These are phyloP conservation scores for Ictalurus punctatus DNA, from an alignment of 2,113 vertebrate species.

Conservation along the genomic window DNA sequence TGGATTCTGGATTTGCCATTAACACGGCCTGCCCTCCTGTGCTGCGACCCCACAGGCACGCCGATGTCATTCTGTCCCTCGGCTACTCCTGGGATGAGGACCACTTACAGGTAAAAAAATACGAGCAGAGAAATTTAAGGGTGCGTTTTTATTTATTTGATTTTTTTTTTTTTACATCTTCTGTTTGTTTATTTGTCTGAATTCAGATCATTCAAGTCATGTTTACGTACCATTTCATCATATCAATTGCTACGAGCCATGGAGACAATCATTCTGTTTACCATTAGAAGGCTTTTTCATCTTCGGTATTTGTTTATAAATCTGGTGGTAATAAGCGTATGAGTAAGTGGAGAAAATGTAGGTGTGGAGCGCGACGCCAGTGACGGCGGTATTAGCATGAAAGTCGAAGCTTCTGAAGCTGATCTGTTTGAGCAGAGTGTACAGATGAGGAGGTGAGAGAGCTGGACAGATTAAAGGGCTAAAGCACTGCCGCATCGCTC, in stretches of 20 bases:
- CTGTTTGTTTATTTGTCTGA: not conserved
- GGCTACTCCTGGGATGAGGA: constrained; percentile 71
- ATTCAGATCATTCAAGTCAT: not conserved
- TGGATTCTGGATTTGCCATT: constrained; percentile 83
- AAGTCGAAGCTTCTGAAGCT: too few relatives aligned
- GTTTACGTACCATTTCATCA: not conserved
- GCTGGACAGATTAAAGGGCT: too few relatives aligned
- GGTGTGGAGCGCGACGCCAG: too few relatives aligned
- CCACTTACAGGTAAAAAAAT: constrained; percentile 71
- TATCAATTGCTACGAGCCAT: too few relatives aligned
- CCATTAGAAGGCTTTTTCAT: too few relatives aligned
- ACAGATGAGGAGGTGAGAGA: too few relatives aligned
- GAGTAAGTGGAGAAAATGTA: not conserved
- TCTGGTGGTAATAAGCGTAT: not conserved
- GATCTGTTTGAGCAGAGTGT: too few relatives aligned
- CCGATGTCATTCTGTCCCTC: constrained; percentile 82
- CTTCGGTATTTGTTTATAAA: not conserved
- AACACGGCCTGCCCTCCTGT: constrained; percentile 79
- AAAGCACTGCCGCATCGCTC: too few relatives aligned
- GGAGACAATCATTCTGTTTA: not conserved
- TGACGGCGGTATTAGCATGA: too few relatives aligned
- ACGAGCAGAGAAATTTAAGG: not conserved
- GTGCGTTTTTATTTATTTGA: too few relatives aligned
- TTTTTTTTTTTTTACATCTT: not conserved
- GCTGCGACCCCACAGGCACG: constrained; percentile 74